phyloP scores from a whole-genome alignment of 2,888 invertebrate species.

The Scaptomyza polygonia region DNA sequence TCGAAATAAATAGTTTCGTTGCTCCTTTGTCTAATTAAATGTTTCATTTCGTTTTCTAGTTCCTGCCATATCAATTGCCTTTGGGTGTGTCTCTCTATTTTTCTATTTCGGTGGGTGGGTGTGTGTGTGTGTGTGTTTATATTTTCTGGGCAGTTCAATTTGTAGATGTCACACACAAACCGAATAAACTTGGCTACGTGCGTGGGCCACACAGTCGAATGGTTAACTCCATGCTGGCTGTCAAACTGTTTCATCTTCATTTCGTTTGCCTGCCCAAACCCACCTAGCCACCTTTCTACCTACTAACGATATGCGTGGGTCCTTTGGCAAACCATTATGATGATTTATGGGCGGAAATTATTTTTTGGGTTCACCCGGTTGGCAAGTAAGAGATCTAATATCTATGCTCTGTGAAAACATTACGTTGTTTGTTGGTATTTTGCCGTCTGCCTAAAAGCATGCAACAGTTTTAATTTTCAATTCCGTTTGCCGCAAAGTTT shows the following conservation, averaged over 20 bases:
- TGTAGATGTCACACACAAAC: conserved; percentile 57
- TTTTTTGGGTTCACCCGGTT: conserved; percentile 47
- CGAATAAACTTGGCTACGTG: conserved; percentile 14
- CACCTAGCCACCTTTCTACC: background rate
- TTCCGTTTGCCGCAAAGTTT: conserved; percentile 48
- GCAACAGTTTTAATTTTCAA: conserved; percentile 70
- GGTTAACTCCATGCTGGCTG: conserved; percentile 47
- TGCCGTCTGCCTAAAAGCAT: conserved; percentile 47
- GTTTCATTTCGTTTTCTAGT: conserved; percentile 51
- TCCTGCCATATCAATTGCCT: conserved; percentile 6
- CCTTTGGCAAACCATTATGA: conserved; percentile 64
- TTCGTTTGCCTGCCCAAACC: conserved; percentile 34
- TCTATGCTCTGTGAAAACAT: background rate
- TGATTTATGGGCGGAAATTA: conserved; percentile 78
- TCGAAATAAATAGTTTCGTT: conserved; percentile 76
- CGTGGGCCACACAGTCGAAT: conserved; percentile 9
- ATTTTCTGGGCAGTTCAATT: conserved; percentile 53
- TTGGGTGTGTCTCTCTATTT: background rate
- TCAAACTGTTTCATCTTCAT: conserved; percentile 74
- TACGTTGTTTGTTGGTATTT: conserved; percentile 15
- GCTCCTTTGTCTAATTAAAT: conserved; percentile 78
- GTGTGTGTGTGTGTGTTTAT: conserved; percentile 1
- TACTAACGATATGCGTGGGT: conserved; percentile 33
- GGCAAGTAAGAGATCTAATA: background rate
- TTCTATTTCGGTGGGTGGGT: background rate